Base-by-base conservation (phyloP, 2,888 invertebrate genomes). In the Polyploca ridens region DNA sequence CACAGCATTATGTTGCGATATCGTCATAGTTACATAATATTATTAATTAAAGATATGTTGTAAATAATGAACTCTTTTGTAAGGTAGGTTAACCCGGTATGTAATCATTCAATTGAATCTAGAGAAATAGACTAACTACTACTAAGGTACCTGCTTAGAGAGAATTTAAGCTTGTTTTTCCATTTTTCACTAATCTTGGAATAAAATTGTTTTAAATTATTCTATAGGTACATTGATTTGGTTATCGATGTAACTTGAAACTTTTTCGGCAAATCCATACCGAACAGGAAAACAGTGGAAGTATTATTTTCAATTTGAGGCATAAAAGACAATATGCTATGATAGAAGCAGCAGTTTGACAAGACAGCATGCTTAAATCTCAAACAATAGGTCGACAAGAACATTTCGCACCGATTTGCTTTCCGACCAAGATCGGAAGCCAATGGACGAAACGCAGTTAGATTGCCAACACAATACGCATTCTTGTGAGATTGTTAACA, bases 381-480 rank as follows among this genome's bases (percentile, higher is more conserved):
- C 38, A 62, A 68, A 78, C 79, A 78, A 78, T 78, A 66, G 68
- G 68, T 19, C 63, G 60, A 62, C 70, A 80, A 77, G 71, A 75
- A 76, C 68, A 69, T 70, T 76, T 77, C 77, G 71, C 78, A 79
- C 72, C 71, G 62, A 61, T 66, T 74, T 65, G 65, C 71, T 70
- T 66, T 64, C 70, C 61, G 59, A 70, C 70, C 66, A 66, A 71
- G 69, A 75, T 86, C 85, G 87, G 88, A 88, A 89, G 87, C 86
- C 74, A 77, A 68, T 65, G 63, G 73, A 73, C 69, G 69, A 70
- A 77, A 77, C 69, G 74, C 64, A 70, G 54, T 19, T 16, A 19
- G 71, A 70, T 74, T 72, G 73, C 68, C 62, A 68, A 82, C 76
- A 85, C 86, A 88, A 88, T 88, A 80, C 79, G 77, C 84, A 87